A percentile compares a stretch with the other conserved stretches of the same genome.
Conservation (phyloP, 2,113 vertebrate genomes). For the Ranitomeya variabilis region DNA sequence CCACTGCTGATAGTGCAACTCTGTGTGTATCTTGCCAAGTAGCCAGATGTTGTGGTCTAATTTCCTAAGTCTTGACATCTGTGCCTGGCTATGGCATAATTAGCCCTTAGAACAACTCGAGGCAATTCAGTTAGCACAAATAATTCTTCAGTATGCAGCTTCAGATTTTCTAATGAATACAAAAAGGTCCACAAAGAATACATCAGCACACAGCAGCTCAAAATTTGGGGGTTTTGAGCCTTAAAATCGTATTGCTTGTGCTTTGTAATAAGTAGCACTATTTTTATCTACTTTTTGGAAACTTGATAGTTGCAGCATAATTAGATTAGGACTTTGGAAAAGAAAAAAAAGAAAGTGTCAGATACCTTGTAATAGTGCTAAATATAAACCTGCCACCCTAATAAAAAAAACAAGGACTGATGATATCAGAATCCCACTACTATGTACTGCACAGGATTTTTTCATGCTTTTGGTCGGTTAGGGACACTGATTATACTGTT, state of each 20-base stretch:
- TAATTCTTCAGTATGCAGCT: slow-evolving; percentile 14
- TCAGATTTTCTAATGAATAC: not conserved
- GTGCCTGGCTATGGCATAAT: slow-evolving; percentile 62
- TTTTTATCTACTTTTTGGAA: too few relatives aligned
- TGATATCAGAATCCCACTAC: too few relatives aligned
- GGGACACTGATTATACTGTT: too few relatives aligned
- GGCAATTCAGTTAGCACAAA: slow-evolving; percentile 26
- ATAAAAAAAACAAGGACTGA: too few relatives aligned
- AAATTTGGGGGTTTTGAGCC: not conserved
- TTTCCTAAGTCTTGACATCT: slow-evolving; percentile 72
- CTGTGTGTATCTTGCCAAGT: slow-evolving; percentile 61
- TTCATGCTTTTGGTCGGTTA: too few relatives aligned
- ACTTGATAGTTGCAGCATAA: too few relatives aligned
- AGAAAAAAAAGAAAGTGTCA: too few relatives aligned
- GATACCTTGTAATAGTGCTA: too few relatives aligned
- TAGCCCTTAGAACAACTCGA: slow-evolving; percentile 54
- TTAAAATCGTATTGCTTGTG: not conserved
- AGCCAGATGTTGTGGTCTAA: slow-evolving; percentile 75
- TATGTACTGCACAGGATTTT: too few relatives aligned
- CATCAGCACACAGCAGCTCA: not conserved
- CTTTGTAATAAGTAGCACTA: not conserved
- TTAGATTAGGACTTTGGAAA: too few relatives aligned
- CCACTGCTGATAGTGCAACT: slow-evolving; percentile 63
- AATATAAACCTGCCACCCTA: too few relatives aligned
- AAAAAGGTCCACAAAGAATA: not conserved